Conservation (phyloP, 1,140 invertebrate genomes). For the Lepidurus apus region DNA sequence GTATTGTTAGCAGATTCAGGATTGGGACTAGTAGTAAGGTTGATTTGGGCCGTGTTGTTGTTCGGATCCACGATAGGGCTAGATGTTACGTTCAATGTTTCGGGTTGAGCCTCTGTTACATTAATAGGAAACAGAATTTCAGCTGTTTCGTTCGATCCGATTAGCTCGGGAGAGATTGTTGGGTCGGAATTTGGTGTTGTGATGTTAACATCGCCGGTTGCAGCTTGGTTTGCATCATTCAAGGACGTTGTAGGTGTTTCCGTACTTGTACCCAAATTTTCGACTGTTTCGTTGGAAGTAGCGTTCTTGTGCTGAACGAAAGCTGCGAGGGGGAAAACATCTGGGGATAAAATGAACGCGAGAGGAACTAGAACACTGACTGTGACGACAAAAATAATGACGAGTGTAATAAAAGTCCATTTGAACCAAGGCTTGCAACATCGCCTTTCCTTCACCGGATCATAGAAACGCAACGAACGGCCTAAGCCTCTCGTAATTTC, state of each 20-base stretch:
- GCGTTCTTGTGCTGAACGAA: background rate
- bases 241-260: background rate
- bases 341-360: conserved; percentile 5
- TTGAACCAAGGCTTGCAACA: conserved; percentile 3
- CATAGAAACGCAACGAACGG: background rate
- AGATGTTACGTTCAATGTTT: background rate
- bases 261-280: background rate
- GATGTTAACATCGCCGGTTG: background rate
- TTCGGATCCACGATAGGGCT: background rate
- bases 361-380: background rate
- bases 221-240: background rate
- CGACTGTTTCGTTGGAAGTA: background rate
- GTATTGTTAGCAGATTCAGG: background rate
- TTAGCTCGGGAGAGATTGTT: background rate
- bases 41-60: background rate
- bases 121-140: background rate
- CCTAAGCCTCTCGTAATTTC: conserved; percentile 11
- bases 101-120: background rate
- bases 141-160: background rate
- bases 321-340: background rate
- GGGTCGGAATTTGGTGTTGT: background rate
- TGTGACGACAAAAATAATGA: background rate
- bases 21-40: background rate
- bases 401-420: background rate
- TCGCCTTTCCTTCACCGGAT: background rate